Percentiles rank a stretch among this genome's conserved stretches.
These are phyloP conservation scores for Pelecanoides urinatrix DNA, from an alignment of 2,113 vertebrate species.

Conservation along the genomic window DNA sequence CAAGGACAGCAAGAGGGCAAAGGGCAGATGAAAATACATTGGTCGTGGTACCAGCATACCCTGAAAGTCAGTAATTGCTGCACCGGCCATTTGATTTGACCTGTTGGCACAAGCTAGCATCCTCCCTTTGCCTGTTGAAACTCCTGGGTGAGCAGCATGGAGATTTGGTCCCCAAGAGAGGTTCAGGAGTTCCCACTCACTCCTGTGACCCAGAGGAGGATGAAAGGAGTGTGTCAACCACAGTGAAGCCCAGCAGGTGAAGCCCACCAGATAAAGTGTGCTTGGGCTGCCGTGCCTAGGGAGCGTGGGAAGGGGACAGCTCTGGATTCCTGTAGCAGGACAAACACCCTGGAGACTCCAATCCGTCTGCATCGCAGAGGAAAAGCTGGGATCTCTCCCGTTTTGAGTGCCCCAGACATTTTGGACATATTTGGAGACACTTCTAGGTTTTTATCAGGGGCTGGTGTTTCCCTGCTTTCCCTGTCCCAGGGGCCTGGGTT, in stretches of 20 bases:
- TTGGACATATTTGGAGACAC: background rate
- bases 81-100: background rate
- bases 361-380: background rate
- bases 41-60: background rate
- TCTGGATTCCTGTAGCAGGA: background rate
- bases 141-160: background rate
- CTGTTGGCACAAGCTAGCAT: accelerated
- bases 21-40: background rate
- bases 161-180: background rate
- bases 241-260: background rate
- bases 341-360: background rate
- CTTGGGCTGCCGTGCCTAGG: background rate
- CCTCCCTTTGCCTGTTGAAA: background rate
- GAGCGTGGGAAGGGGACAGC: accelerated
- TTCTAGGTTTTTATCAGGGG: background rate
- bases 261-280: background rate
- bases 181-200: background rate
- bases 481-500: background rate
- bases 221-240: background rate
- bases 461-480: background rate
- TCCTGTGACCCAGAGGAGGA: background rate
- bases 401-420: background rate
- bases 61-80: background rate
- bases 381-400: background rate
- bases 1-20: background rate